These are phyloP conservation scores for Dicyrtoma fusca DNA, from an alignment of 2,888 invertebrate genomes.

Conservation along the genomic window DNA sequence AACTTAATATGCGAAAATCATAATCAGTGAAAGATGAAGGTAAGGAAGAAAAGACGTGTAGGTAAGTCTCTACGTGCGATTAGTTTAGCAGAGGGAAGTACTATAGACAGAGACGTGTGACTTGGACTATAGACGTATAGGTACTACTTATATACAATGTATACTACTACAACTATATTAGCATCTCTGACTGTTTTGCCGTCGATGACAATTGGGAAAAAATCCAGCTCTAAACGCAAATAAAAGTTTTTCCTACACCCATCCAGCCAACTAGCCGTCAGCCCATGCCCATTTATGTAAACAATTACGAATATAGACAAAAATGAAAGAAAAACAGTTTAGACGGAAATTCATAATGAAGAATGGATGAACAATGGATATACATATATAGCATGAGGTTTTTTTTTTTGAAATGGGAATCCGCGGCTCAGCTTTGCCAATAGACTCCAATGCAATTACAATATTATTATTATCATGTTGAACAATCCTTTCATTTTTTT, in stretches of 20 bases:
- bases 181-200: no score
- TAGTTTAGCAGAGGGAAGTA: slow-evolving; percentile 1
- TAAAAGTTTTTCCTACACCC: no score
- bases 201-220: slow-evolving; percentile 21
- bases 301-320: slow-evolving; percentile 6
- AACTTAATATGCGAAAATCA: slow-evolving; percentile 6
- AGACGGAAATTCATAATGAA: not conserved
- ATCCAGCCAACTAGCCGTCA: not conserved
- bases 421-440: no score
- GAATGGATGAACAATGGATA: no score
- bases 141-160: no score
- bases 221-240: not conserved
- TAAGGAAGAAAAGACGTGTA: slow-evolving; percentile 2
- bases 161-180: no score
- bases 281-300: slow-evolving; percentile 23
- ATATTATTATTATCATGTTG: no score
- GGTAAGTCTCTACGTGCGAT: not conserved
- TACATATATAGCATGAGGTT: no score
- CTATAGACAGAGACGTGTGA: no score
- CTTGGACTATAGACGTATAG: not conserved
- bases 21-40: slow-evolving; percentile 27
- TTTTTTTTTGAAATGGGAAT: no score
- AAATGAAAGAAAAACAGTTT: not conserved
- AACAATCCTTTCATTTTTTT: no score
- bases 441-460: no score